Base-by-base conservation (phyloP, 2,888 invertebrate genomes). In the Ceriagrion tenellum region DNA sequence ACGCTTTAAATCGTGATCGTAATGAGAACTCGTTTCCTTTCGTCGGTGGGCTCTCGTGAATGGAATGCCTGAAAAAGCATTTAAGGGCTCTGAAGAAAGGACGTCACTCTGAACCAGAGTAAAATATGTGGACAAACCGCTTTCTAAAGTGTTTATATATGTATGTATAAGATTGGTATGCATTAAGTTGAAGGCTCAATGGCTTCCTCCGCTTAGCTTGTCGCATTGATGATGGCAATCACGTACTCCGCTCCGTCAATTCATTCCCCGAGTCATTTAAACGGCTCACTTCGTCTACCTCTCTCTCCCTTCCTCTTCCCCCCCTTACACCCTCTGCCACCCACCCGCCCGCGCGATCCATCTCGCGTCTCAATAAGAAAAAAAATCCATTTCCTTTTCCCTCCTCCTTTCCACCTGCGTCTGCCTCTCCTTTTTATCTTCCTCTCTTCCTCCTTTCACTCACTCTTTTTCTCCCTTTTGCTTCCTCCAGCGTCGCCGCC, bases 381-480 rank as follows among this genome's bases (percentile, higher is more conserved):
- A 59, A 95, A 55, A 55, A 95, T 30, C 30, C 2, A 6, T 23
- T 35, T 90, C 91, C 90, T 95, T 59, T 93, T 95, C 95, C 95
- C 95, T 95, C 90, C 95, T 95, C 95, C 95, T 95, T 95, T 95
- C 95, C 95, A 63, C 93, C 90, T 91, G 95, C 91, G 95, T 74
- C 55, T 40, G 23, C n/a, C 26, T 26, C n/a, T 47, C n/a, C 69
- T 8, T n/a, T n/a, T n/a, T 69, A 69, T n/a, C n/a, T 30, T 35
- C 35, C 12, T 13, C 35, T 69, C 16, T 35, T n/a, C 35, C 35
- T 35, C 81, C 30, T 30, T 35, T 35, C 4, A 1, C 35, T 16
- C 35, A 35, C 3, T 2, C 23, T 26, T 2, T 81, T n/a, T 30
- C 35, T 69, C 69, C n/a, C 10, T 26, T n/a, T n/a, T n/a, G n/a